A percentile compares a stretch with the other conserved stretches of the same genome.
Evolutionary conservation across 2,113 vertebrate species (phyloP).

Genomic region (Oxygymnocypris stewartii): DNA sequence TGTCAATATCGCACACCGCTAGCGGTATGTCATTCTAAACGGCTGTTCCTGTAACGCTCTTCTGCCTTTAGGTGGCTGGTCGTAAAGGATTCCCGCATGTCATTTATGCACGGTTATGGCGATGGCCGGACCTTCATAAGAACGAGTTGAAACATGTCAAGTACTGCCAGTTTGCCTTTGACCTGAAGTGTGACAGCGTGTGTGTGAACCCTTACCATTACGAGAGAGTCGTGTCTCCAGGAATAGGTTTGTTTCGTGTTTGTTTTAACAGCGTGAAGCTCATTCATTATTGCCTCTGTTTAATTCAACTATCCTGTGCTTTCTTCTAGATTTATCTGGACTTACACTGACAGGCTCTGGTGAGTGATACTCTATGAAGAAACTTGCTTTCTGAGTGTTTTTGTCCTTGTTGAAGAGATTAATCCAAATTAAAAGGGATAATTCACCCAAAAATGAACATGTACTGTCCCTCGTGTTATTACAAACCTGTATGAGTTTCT

Average conservation of each 20-base stretch:
- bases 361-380: constrained; percentile 63
- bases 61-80: constrained; percentile 86
- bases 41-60: not conserved
- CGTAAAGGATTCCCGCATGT: constrained; percentile 98
- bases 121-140: constrained; percentile 98
- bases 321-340: constrained; percentile 85
- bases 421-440: too few relatives aligned
- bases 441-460: too few relatives aligned
- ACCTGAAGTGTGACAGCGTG: constrained; percentile 97
- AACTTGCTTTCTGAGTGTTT: too few relatives aligned
- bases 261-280: not conserved
- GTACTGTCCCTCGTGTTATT: too few relatives aligned
- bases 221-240: constrained; percentile 95
- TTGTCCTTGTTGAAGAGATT: not conserved
- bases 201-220: constrained; percentile 99
- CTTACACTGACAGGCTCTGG: constrained; percentile 86
- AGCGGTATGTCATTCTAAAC: not conserved
- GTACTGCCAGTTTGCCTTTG: constrained; percentile 98
- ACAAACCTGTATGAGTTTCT: too few relatives aligned
- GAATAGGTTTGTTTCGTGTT: constrained; percentile 82
- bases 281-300: not conserved
- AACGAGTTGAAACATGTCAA: constrained; percentile 99
- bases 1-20: too few relatives aligned
- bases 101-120: constrained; percentile 95
- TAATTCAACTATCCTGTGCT: not conserved